Base-by-base conservation (phyloP, 1,140 invertebrate genomes). In the Eubasilissa regina region DNA sequence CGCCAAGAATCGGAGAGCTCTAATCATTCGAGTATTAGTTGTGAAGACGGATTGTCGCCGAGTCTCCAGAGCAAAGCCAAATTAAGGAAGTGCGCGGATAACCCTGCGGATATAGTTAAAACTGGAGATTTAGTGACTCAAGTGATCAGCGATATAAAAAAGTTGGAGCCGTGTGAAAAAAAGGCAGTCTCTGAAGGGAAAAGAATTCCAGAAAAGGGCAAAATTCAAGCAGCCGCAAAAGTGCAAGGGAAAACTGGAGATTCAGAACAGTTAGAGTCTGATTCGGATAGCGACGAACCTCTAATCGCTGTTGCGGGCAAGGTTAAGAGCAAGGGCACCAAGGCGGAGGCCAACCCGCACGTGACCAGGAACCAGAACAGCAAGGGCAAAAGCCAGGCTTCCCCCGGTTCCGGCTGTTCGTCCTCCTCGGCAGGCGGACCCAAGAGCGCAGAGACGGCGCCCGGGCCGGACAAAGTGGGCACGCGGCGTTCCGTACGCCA, bases 281-380 rank as follows among this genome's bases (percentile, higher is more conserved):
- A 92, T 83, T 94, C 93, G 25, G 94, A 95, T 82, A 94, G 94
- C 83, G 94, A 95, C 85, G 94, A 95, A 86, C 94, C 94, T 62
- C 88, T 95, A 21, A 94, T 94, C 81, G 93, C 94, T 84, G 89
- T 92, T 45, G 89, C 91, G 10, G 93, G 92, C 62, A 95, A 95
- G 87, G 91, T 92, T 77, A 86, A 91, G 15, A 91, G 91, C 83
- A 88, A 87, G 17, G 72, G 74, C 43, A 75, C 47, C 62, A 48
- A 58, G 44, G 48, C 48, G 10, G 78, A 80, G 66, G 80, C 80
- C n/a, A 82, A 81, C 77, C 80, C 79, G 47, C 84, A 84, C 58
- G 60, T 80, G 68, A 74, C 77, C 15, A 53, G 77, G 60, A 79
- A 81, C 64, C 83, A 80, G 58, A 84, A 84, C 87, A 85, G 85